Evolutionary conservation across 2,113 vertebrate genomes (phyloP), one percentile per base, ranked within the genome.

Genomic region (Oostethus manadensis): DNA sequence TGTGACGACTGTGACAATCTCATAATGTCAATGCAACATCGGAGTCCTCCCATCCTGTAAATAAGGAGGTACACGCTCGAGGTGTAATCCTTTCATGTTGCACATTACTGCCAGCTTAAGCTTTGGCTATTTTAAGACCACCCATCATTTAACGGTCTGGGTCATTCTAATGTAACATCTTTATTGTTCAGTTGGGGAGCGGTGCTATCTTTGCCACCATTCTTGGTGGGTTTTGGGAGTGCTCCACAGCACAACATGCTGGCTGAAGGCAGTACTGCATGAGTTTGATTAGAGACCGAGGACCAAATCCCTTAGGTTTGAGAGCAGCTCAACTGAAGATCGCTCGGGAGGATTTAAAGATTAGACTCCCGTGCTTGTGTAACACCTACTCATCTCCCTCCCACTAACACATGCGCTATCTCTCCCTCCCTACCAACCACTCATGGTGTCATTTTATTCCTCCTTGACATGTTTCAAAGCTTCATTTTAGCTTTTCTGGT

Each of bases 331-430:
- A 86, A 83, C 76, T 79, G 78, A 87, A 84, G 86, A 89, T 87
- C 82, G 68, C 77, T 74, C 6, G 72, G 79, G 79, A 80, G 84
- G 87, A 89, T 90, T 89, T 90, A 88, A 84, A 89, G 88, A 90
- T 90, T 89, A 89, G 81, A 86, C 73, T 79, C 70, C 51, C 47
- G 67, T 60, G 84, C 82, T 89, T 90, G 86, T 87, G 79, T 87
- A 87, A 88, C 79, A 62, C 81, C 74, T 81, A 81, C 84, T 84
- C 84, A 88, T 85, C 87, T 83, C 79, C 66, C 77, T 74, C 79
- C 78, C 78, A 70, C 78, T 11, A 61, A 74, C 83, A 81, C 73
- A 73, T 82, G 71, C 73, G 80, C 74, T 51, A 62, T 76, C 70
- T 71, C 69, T 71, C 63, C 71, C 54, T 65, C 61, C 44, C 45